A percentile compares a stretch with the other conserved stretches of the same genome.
Evolutionary conservation across 1,140 invertebrate genomes (phyloP).

Genomic region (Radopholus similis): DNA sequence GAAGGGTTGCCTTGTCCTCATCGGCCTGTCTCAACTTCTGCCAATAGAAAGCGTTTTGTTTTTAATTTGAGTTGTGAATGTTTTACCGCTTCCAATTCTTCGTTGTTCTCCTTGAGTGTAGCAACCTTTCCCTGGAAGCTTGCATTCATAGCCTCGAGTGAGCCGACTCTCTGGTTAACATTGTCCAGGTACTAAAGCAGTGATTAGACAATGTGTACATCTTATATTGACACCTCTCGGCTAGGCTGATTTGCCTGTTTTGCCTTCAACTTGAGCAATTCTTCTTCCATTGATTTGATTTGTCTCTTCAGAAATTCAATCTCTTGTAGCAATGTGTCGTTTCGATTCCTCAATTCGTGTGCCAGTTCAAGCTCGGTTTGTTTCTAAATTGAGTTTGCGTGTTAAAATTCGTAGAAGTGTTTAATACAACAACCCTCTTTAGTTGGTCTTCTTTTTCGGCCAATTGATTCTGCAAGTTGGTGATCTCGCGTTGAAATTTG

Average conservation of each 20-base stretch:
- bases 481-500: slow-evolving; percentile 23
- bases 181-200: slow-evolving; percentile 15
- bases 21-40: slow-evolving; percentile 24
- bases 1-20: slow-evolving; percentile 22
- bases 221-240: slow-evolving; percentile 1
- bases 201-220: not conserved
- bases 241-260: not conserved
- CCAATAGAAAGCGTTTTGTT: slow-evolving; percentile 11
- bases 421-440: slow-evolving; percentile 1
- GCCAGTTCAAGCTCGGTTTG: slow-evolving; percentile 19
- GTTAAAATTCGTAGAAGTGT: not conserved
- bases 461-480: slow-evolving; percentile 11
- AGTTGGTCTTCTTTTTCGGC: slow-evolving; percentile 15
- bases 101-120: slow-evolving; percentile 20
- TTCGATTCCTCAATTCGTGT: slow-evolving; percentile 19
- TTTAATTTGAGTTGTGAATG: too few species aligned
- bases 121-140: slow-evolving; percentile 23
- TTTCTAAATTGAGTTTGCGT: slow-evolving; percentile 16
- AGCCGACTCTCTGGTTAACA: slow-evolving; percentile 15
- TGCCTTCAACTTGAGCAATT: not conserved
- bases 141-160: slow-evolving; percentile 15
- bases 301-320: slow-evolving; percentile 8
- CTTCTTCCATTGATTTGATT: slow-evolving; percentile 15
- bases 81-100: slow-evolving; percentile 25
- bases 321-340: slow-evolving; percentile 9